Evolutionary conservation across 2,797 vertebrate species (phyloP), one percentile per base, ranked within the genome.

Genomic region (Dermochelys coriacea): DNA sequence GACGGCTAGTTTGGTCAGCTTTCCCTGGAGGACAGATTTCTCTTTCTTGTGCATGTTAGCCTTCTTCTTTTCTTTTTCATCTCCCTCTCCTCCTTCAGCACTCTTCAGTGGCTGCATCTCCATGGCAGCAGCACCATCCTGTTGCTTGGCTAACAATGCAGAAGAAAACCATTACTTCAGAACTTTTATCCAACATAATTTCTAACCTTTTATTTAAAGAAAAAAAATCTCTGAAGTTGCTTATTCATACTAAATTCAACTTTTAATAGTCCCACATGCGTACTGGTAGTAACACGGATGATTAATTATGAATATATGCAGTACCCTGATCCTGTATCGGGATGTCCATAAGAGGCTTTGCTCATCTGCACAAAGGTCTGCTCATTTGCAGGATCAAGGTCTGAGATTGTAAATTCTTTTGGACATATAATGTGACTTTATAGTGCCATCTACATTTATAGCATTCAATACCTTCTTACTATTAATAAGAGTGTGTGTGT

Each of bases 31-130:
- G 85, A 99, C 99, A 0, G 99, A 99, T 95, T 99, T 99, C 94
- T 99, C 99, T 89, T 99, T 99, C 98, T 99, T 99, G 64, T 99
- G 99, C 97, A 98, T 98, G 74, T 98, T 99, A 96, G 98, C 97
- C 95, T 99, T 99, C 98, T 99, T 99, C 98, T 98, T 99, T 98
- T 99, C 99, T 51, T 99, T 99, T 2, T 99, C 99, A 0, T 99
- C 99, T 0, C 99, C 95, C 88, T 99, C 99, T 59, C 99, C 99
- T 0, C 99, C 99, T 97, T 99, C 99, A 0, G 99, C 99, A 3
- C 99, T 99, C 98, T 99, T 99, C 92, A 99, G 98, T 5, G 99
- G 99, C 96, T 99, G 99, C 99, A 99, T 99, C 97, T 99, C 99
- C 99, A 99, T 99, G 91, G 99, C 99, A 54, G 99, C 99, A 27